Evolutionary conservation across 2,797 vertebrate genomes (phyloP).

Genomic region (Pogoniulus pusillus): DNA sequence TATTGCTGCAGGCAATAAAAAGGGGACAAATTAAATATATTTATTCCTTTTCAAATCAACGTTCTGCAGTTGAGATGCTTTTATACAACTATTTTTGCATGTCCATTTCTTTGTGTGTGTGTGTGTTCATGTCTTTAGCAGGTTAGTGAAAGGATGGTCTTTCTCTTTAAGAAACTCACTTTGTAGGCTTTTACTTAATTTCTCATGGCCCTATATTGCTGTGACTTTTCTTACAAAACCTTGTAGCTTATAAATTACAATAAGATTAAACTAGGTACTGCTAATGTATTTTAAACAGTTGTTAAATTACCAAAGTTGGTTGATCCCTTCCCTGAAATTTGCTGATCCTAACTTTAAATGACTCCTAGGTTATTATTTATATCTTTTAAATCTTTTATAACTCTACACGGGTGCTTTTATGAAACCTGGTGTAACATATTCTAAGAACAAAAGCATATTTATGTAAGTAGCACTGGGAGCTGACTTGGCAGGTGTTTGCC

Average conservation of each 20-base stretch:
- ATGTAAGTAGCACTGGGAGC: slow-evolving; percentile 54
- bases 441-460: slow-evolving; percentile 63
- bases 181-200: slow-evolving; percentile 21
- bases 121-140: background rate
- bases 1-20: background rate
- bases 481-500: slow-evolving; percentile 43
- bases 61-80: background rate
- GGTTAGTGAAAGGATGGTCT: background rate
- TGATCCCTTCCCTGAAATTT: slow-evolving; percentile 72
- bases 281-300: slow-evolving; percentile 72
- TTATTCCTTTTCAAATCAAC: background rate
- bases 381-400: slow-evolving; percentile 69
- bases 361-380: slow-evolving; percentile 68
- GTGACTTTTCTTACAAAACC: slow-evolving; percentile 52
- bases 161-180: slow-evolving; percentile 16
- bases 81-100: background rate
- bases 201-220: background rate
- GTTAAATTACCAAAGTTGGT: slow-evolving; percentile 70
- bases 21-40: background rate
- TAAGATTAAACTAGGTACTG: slow-evolving; percentile 64
- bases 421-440: slow-evolving; percentile 12
- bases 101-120: background rate
- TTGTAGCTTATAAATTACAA: slow-evolving; percentile 64
- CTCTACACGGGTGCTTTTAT: slow-evolving; percentile 46
- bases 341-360: slow-evolving; percentile 71